Evolutionary conservation across 2,797 vertebrate species (phyloP).

Genomic region (Garrulus glandarius): DNA sequence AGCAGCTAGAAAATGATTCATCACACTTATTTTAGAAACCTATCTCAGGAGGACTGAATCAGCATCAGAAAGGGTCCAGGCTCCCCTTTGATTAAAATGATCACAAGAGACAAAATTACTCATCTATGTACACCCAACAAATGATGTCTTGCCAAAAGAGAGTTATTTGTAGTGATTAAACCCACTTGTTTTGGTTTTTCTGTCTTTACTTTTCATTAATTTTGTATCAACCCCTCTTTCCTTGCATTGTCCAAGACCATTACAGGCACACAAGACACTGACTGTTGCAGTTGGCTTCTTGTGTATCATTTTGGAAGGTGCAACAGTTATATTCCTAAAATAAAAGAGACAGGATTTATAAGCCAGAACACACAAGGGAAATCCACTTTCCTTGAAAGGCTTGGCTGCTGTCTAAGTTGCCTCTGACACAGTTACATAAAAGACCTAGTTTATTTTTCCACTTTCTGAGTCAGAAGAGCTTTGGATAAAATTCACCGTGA

Average conservation of each 20-base stretch:
- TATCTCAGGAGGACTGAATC: not conserved
- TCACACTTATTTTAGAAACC: not conserved
- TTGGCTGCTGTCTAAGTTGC: conserved; percentile 62
- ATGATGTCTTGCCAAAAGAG: not conserved
- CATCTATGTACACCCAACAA: not conserved
- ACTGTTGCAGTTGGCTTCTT: conserved; percentile 63
- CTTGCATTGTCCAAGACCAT: conserved; percentile 15
- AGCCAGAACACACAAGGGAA: conserved; percentile 76
- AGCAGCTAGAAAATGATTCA: not conserved
- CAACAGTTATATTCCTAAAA: conserved; percentile 71
- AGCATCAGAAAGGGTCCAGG: not conserved
- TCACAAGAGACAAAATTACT: not conserved
- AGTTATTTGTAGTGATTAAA: not conserved
- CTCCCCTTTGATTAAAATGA: not conserved
- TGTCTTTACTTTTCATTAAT: not conserved
- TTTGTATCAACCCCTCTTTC: not conserved
- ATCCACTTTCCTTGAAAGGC: conserved; percentile 74
- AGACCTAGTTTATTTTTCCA: conserved; percentile 66
- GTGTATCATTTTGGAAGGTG: conserved; percentile 62
- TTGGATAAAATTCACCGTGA: not conserved
- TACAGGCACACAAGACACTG: conserved; percentile 50
- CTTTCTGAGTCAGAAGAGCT: conserved; percentile 24
- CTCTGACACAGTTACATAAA: conserved; percentile 60
- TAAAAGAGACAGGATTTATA: conserved; percentile 57
- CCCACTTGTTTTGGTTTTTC: not conserved